Evolutionary conservation across 2,113 vertebrate genomes (phyloP).

Genomic region (Passerina amoena): DNA sequence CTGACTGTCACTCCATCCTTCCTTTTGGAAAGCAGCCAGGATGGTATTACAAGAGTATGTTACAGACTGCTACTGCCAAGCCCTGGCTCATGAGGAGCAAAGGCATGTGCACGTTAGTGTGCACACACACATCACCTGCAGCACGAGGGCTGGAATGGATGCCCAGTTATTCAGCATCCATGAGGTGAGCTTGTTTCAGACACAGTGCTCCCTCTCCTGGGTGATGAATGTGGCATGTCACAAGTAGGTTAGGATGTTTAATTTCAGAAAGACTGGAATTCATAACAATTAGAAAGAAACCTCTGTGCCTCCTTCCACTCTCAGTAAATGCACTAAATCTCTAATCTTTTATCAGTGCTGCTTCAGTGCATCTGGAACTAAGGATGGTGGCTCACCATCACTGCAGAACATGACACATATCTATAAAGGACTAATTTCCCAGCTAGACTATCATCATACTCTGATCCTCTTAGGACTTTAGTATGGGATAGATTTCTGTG

Average conservation of each 20-base stretch:
- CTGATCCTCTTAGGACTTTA: neutral
- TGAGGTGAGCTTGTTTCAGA: neutral
- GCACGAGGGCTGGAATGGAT: neutral
- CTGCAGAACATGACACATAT: neutral
- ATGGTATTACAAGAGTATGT: constrained; percentile 21
- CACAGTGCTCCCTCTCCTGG: neutral
- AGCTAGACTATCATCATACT: neutral
- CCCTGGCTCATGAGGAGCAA: neutral
- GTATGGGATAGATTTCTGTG: neutral
- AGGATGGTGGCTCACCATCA: neutral
- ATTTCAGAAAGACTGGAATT: neutral
- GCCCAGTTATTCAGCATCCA: neutral
- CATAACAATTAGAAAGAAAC: neutral
- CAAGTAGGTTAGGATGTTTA: neutral
- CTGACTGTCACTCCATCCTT: constrained; percentile 58
- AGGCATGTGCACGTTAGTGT: neutral
- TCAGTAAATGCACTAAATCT: neutral
- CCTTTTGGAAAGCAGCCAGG: constrained; percentile 55
- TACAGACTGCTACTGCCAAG: neutral
- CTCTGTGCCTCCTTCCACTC: neutral
- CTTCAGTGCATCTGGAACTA: neutral
- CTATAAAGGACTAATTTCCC: neutral
- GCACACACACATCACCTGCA: neutral
- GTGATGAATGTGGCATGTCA: neutral
- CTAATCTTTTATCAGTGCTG: neutral